Evolutionary conservation across 2,113 vertebrate genomes (phyloP), one percentile per base, ranked within the genome.

Genomic region (Oryzias melastigma): DNA sequence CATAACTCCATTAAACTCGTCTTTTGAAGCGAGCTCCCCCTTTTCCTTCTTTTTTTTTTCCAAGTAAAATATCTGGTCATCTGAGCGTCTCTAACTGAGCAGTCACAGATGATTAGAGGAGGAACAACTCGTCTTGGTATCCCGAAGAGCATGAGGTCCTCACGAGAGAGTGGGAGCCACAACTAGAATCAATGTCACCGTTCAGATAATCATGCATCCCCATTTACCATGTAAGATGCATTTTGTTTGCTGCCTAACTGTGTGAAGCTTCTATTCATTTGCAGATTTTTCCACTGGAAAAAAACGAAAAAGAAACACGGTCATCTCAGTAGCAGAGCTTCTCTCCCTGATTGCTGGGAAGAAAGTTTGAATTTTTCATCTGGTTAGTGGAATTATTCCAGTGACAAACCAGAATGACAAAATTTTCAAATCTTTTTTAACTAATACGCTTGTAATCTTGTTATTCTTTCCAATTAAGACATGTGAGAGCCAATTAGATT

Each of bases 201-300:
- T 88, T 91, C 85, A 90, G 77, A 78, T 78, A 78, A 88, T 86
- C 76, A 82, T 58, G 82, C 85, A 88, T 78, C 71, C 82, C 63
- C 77, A 91, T 90, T 87, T 73, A 86, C 90, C 90, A 88, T 90
- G 87, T 78, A 90, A 87, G 85, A 93, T 91, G 84, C 80, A 92
- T 92, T 92, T 83, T 78, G 77, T 86, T 72, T 91, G 88, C 85
- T 78, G 22, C 65, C 72, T 82, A 71, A 73, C 75, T 84, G 73
- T 86, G 81, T 87, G 75, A 90, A 85, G 83, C 69, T 51, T 83
- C 86, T 78, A 89, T 92, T 90, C 89, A 89, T 91, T 85, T 74
- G 58, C 51, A 59, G 43, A 75, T 73, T 76, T 78, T 78, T 79
- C 44, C 56, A 50, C 71, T 64, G 65, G 68, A 62, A 68, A 62